phyloP scores from a whole-genome alignment of 23 tunicate species.

The Trididemnum nubilum region DNA sequence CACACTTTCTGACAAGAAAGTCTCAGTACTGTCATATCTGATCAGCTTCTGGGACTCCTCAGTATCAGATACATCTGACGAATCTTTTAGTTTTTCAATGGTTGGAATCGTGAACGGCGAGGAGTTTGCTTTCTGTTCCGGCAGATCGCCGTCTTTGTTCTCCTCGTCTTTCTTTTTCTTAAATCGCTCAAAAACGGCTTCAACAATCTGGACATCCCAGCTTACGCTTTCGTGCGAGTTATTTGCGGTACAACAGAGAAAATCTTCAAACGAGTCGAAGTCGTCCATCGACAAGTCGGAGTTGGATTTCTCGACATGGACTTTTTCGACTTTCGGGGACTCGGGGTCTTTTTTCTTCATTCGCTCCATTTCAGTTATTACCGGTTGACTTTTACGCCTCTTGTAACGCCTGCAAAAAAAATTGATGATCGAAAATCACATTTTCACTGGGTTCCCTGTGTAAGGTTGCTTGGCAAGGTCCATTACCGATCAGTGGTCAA shows the following conservation, averaged over 20 bases:
- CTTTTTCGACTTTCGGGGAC: background rate
- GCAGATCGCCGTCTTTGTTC: background rate
- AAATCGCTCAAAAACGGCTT: conserved; percentile 70
- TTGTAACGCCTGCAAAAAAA: conserved; percentile 49
- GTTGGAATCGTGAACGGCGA: background rate
- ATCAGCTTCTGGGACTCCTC: background rate
- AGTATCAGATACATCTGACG: conserved; percentile 4
- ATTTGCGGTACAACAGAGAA: conserved; percentile 50
- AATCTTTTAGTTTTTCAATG: background rate
- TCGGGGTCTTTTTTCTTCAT: background rate
- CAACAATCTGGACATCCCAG: conserved; percentile 85
- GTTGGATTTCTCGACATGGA: background rate
- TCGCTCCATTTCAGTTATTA: conserved; percentile 18
- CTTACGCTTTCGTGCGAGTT: conserved; percentile 69
- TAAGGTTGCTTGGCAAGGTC: too few species aligned
- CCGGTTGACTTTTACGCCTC: conserved; percentile 64
- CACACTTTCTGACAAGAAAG: conserved; percentile 8
- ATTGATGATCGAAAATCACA: too few species aligned
- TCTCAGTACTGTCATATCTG: background rate
- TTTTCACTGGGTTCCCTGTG: too few species aligned
- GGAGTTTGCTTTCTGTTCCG: background rate
- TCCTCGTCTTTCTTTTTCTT: conserved; percentile 38
- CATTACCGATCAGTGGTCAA: too few species aligned
- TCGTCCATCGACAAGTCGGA: conserved; percentile 28
- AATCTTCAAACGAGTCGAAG: conserved; percentile 50